Percentiles rank a stretch among this genome's conserved stretches.
Evolutionary conservation across 1,140 invertebrate species (phyloP).

Genomic region (Palaemon carinicauda): DNA sequence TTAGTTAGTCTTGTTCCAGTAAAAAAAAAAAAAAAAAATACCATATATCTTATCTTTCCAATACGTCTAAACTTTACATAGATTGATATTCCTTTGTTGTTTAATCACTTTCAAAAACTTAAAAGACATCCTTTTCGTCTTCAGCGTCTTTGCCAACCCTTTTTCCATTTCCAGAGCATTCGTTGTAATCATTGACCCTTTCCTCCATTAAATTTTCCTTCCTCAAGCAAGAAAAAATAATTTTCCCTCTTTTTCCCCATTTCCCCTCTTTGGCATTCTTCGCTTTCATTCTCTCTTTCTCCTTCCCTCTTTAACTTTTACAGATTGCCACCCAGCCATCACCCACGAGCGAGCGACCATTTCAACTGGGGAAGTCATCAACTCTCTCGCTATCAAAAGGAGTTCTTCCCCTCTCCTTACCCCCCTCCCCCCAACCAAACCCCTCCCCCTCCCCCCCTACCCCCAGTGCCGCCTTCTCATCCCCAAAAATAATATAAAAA

Average conservation of each 20-base stretch:
- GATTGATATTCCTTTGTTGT: too few relatives aligned
- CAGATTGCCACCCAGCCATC: too few relatives aligned
- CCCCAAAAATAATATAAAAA: neutral
- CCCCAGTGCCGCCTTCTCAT: neutral
- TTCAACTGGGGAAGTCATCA: neutral
- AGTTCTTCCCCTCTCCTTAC: neutral
- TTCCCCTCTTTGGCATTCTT: neutral
- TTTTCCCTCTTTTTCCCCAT: neutral
- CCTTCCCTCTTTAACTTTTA: conserved; percentile 3
- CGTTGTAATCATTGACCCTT: neutral
- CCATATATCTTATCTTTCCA: too few relatives aligned
- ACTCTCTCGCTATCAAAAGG: neutral
- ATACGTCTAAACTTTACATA: too few relatives aligned
- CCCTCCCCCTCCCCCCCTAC: neutral
- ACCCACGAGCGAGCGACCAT: neutral
- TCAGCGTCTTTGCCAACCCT: neutral
- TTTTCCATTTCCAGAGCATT: neutral
- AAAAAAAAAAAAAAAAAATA: too few relatives aligned
- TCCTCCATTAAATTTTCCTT: neutral
- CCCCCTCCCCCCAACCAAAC: neutral
- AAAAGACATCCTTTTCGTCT: neutral
- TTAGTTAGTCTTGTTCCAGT: too few relatives aligned
- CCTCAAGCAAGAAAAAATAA: neutral
- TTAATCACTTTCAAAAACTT: too few relatives aligned
- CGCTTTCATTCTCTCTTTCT: neutral